Base-by-base conservation (phyloP, 1,140 invertebrate species). In the Papilio glaucus region DNA sequence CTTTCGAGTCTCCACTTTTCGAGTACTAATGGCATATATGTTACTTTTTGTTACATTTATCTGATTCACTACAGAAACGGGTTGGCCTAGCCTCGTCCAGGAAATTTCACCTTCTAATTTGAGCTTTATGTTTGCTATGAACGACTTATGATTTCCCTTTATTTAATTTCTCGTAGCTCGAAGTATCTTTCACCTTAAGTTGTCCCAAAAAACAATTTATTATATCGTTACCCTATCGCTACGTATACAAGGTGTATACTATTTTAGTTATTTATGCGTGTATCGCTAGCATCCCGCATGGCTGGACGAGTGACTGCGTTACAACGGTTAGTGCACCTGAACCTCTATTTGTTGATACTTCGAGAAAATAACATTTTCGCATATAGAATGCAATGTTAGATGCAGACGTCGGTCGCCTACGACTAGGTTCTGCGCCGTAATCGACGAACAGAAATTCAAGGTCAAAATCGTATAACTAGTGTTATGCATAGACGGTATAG, bases 301-400 rank as follows among this genome's bases (percentile, higher is more conserved):
- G n/a, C 62, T 39, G 60, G 60, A 15, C 62, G 62, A 39, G 5
- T 37, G 29, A 61, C 60, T 61, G 37, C 62, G 62, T 65, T 65
- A 65, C 37, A 65, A 65, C 62, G 62, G 62, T 65, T 65, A 39
- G 7, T 65, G 37, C 62, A 65, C 15, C 62, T 29, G 61, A 33
- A 37, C 26, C 61, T 37, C 61, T 6, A 63, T 63, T 37, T 63
- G 26, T 38, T 37, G 15, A 18, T 63, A 38, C 61, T 63, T 18
- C 61, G 33, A 63, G 61, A 63, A 49, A 63, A 63, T 63, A 63
- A 63, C 33, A 63, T 63, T 18, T 38, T 63, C 33, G n/a, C 61
- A 18, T 37, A 38, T 63, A 29, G 29, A 63, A 38, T 33, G 45
- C 18, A 18, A 49, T 38, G 29, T 63, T 33, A 18, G n/a, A 63